Evolutionary conservation across 2,888 invertebrate genomes (phyloP), one percentile per base, ranked within the genome.

Genomic region (Mythimna loreyi): DNA sequence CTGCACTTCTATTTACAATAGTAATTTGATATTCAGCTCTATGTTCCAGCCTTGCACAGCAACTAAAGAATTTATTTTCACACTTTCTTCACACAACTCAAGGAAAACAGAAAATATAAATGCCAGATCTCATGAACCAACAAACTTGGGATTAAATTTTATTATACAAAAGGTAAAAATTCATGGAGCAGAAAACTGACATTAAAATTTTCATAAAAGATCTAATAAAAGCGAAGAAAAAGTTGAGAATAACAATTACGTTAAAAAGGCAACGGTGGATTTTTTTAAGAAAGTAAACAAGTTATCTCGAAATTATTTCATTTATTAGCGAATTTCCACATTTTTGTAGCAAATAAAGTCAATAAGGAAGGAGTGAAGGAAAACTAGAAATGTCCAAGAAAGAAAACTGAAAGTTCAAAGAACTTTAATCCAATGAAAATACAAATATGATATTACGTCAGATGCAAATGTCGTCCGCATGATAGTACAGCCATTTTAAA

Each of bases 1-100:
- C 55, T 52, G 45, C 59, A 49, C 49, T 43, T 23, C 23, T 80
- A 64, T 72, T 65, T 67, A 63, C 72, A 47, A 50, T 47, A 55
- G 62, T 47, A 33, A 81, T 77, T 76, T 72, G 45, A 72, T 72
- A 76, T 80, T 59, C 67, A 59, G 47, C 56, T 80, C 50, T 55
- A 49, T 63, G 40, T 56, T 65, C 30, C 4, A 45, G 50, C 36
- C 23, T 61, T 19, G 28, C 33, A 59, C 19, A 55, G 28, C 33
- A 16, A 45, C 21, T 60, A 21, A 63, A 63, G 19, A 74, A 74
- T 67, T 59, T 67, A 67, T 62, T 73, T 58, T 40, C n/a, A 33
- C 40, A 58, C 23, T 36, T 57, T 47, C 45, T 59, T 49, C 19
- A 28, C 36, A 25, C n/a, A 58, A 59, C 19, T 47, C 8, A 36